Base-by-base conservation (phyloP, 2,797 vertebrate genomes). In the Carapus acus region DNA sequence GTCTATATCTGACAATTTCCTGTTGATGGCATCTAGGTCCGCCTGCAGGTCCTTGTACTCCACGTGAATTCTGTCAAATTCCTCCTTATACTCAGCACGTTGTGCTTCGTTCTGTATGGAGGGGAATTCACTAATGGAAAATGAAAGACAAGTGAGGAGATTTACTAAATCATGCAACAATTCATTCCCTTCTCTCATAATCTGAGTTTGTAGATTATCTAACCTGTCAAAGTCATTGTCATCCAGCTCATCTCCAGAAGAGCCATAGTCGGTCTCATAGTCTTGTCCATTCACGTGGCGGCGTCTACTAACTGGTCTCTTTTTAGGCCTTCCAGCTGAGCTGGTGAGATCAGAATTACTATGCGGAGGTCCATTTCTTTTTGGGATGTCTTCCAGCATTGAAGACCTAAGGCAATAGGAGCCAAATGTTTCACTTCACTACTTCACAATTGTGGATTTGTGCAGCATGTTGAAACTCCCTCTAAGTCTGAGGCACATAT, bases 161-260 rank as follows among this genome's bases (percentile, higher is more conserved):
- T 43, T 1, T 1, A 63, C 6, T 6, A 11, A 13, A 7, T 43
- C 14, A 31, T 33, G 31, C 12, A 3, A 7, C 14, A 8, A 33
- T 8, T 33, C 31, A 15, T 6, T 43, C 13, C 17, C 13, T 2
- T 33, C 31, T 9, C 2, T 33, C 31, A 33, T 3, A 11, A 33
- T 8, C 6, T 13, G 31, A 33, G 31, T 33, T 11, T 9, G 6
- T 33, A 4, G 44, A 11, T 16, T 13, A 7, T 17, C n/a, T 15
- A 79, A 94, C 93, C 87, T 82, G 79, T 91, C 77, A 50, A 91
- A 93, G 60, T 94, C 88, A 0, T 92, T 59, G 36, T 94, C 86
- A 3, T 91, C 93, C 65, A 94, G 83, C 77, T 96, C 93, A 6
- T 96, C 93, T 5, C 91, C 91, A 1, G 93, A 96, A 0, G 93